Evolutionary conservation across 2,888 invertebrate species (phyloP).

Genomic region (Fragum sueziense): DNA sequence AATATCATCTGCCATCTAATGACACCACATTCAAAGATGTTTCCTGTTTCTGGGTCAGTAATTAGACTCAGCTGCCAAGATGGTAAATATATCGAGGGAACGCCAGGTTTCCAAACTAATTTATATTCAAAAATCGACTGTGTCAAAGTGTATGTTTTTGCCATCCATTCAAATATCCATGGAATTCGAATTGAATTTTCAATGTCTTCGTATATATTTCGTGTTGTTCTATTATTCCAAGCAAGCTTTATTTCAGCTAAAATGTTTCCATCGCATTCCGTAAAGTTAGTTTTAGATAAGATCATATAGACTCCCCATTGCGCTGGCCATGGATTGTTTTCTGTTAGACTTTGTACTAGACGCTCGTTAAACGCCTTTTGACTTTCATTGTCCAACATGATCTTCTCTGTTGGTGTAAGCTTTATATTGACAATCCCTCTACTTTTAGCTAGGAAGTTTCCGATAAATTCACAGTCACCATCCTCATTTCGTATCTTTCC

Average conservation of each 20-base stretch:
- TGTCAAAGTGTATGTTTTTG: not conserved
- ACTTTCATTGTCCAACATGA: not conserved
- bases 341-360: not conserved
- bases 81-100: not conserved
- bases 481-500: not conserved
- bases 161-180: not conserved
- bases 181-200: not conserved
- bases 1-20: not conserved
- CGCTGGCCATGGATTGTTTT: not conserved
- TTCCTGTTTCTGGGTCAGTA: not conserved
- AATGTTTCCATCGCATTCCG: not conserved
- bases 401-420: not conserved
- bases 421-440: not conserved
- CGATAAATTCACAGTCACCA: not conserved
- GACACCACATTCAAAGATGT: not conserved
- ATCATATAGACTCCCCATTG: not conserved
- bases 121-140: not conserved
- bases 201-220: not conserved
- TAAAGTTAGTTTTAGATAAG: not conserved
- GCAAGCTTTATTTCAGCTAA: not conserved
- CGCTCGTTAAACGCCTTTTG: not conserved
- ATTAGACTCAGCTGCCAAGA: not conserved
- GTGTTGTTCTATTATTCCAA: not conserved
- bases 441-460: not conserved
- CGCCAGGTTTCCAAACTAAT: too few relatives aligned